Evolutionary conservation across 2,888 invertebrate genomes (phyloP).

Genomic region (Zygogramma bicolorata): DNA sequence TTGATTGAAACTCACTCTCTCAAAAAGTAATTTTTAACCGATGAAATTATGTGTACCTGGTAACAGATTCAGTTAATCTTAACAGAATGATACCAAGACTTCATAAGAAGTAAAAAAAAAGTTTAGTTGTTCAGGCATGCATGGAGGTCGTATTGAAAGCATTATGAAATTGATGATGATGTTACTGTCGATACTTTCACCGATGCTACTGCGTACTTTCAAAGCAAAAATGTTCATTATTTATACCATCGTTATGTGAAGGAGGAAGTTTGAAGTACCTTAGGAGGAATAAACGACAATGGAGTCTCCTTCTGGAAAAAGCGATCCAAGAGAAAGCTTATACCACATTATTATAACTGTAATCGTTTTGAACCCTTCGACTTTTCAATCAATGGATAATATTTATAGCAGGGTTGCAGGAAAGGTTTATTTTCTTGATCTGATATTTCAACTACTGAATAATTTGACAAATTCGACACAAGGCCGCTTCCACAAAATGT

Average conservation of each 20-base stretch:
- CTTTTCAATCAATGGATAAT: neutral
- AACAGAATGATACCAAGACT: too few relatives aligned
- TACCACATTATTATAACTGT: neutral
- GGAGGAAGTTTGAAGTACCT: slow-evolving; percentile 1
- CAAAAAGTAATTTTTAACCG: too few relatives aligned
- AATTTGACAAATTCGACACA: too few relatives aligned
- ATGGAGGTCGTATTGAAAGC: too few relatives aligned
- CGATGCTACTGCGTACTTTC: slow-evolving; percentile 1
- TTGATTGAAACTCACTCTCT: too few relatives aligned
- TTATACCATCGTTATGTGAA: neutral
- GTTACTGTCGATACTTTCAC: slow-evolving; percentile 8
- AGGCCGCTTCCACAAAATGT: too few relatives aligned
- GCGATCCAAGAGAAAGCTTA: neutral
- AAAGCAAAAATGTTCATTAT: neutral
- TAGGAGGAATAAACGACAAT: neutral
- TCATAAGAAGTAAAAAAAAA: too few relatives aligned
- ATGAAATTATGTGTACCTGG: too few relatives aligned
- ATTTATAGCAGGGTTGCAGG: neutral
- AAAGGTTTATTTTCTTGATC: too few relatives aligned
- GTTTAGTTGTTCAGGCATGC: too few relatives aligned
- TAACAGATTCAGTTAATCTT: too few relatives aligned
- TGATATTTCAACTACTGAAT: too few relatives aligned
- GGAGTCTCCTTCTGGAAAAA: neutral
- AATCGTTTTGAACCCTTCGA: neutral
- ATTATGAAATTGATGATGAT: neutral